Conservation (phyloP, 2,888 invertebrate species). For the Epirrhoe tristata region DNA sequence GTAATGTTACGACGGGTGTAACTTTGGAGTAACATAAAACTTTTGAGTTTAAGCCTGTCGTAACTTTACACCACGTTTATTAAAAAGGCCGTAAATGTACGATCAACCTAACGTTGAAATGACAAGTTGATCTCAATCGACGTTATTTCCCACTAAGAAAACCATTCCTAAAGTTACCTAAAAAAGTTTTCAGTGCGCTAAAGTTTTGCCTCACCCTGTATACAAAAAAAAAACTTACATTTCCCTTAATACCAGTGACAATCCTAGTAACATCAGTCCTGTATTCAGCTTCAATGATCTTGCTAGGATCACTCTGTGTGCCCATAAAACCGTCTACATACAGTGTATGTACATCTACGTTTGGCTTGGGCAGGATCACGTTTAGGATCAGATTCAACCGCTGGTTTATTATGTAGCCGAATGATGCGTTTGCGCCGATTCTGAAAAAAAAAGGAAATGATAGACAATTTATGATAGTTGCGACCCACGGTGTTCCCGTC, state of each 20-base stretch:
- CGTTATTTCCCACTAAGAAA: too few relatives aligned
- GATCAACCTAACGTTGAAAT: too few relatives aligned
- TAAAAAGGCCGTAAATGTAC: too few relatives aligned
- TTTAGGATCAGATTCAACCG: slow-evolving; percentile 84
- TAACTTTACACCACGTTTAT: too few relatives aligned
- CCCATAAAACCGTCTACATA: slow-evolving; percentile 78
- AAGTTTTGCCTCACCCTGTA: too few relatives aligned
- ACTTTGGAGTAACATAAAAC: too few relatives aligned
- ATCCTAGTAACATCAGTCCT: slow-evolving; percentile 80
- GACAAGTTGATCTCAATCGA: too few relatives aligned
- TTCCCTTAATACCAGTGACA: slow-evolving; percentile 85
- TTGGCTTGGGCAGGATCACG: slow-evolving; percentile 87
- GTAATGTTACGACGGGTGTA: too few relatives aligned
- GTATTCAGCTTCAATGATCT: slow-evolving; percentile 80
- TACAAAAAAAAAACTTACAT: slow-evolving; percentile 72
- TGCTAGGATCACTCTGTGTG: slow-evolving; percentile 61
- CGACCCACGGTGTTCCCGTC: too few relatives aligned
- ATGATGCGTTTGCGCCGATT: slow-evolving; percentile 85
- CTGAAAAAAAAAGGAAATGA: slow-evolving; percentile 50
- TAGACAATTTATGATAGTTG: background rate
- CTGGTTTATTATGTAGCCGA: slow-evolving; percentile 77
- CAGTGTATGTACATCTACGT: slow-evolving; percentile 87
- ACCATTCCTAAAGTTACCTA: too few relatives aligned
- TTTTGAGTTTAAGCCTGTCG: too few relatives aligned
- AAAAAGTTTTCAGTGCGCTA: too few relatives aligned